Conservation (phyloP, 2,113 vertebrate species). For the Neogobius melanostomus region DNA sequence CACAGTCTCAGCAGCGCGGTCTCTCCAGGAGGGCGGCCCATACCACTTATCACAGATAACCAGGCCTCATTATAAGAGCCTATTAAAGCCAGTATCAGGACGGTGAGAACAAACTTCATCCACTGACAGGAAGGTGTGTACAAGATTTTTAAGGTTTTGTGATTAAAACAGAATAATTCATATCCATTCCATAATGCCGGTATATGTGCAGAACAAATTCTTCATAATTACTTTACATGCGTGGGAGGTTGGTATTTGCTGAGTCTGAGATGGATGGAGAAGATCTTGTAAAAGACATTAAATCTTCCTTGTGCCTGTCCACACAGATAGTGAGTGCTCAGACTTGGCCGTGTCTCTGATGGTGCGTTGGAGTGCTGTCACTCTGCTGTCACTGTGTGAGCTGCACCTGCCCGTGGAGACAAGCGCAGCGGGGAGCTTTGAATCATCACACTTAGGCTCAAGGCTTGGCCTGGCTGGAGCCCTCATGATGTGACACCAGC, state of each 20-base stretch:
- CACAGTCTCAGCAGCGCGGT: slow-evolving; percentile 39
- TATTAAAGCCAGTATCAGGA: slow-evolving; percentile 1
- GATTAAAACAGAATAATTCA: no score
- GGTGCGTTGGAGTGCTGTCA: slow-evolving; percentile 62
- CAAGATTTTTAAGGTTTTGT: no score
- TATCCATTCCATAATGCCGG: no score
- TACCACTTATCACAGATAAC: slow-evolving; percentile 4
- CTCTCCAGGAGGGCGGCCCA: slow-evolving; percentile 19
- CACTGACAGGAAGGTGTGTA: not conserved
- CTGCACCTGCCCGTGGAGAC: slow-evolving; percentile 71
- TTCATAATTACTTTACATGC: not conserved
- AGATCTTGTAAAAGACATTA: not conserved
- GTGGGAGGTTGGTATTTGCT: not conserved
- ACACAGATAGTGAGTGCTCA: slow-evolving; percentile 1
- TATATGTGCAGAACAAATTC: not conserved
- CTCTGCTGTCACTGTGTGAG: slow-evolving; percentile 47
- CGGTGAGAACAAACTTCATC: not conserved
- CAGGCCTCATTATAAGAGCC: slow-evolving; percentile 7
- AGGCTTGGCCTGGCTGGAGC: slow-evolving; percentile 76
- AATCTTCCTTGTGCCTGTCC: not conserved
- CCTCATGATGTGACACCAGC: slow-evolving; percentile 75
- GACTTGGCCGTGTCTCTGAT: slow-evolving; percentile 9
- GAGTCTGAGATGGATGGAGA: not conserved
- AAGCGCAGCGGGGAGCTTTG: slow-evolving; percentile 72
- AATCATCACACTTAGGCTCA: slow-evolving; percentile 77